Evolutionary conservation across 2,797 vertebrate genomes (phyloP), one percentile per base, ranked within the genome.

Genomic region (Macroramphosus scolopax): DNA sequence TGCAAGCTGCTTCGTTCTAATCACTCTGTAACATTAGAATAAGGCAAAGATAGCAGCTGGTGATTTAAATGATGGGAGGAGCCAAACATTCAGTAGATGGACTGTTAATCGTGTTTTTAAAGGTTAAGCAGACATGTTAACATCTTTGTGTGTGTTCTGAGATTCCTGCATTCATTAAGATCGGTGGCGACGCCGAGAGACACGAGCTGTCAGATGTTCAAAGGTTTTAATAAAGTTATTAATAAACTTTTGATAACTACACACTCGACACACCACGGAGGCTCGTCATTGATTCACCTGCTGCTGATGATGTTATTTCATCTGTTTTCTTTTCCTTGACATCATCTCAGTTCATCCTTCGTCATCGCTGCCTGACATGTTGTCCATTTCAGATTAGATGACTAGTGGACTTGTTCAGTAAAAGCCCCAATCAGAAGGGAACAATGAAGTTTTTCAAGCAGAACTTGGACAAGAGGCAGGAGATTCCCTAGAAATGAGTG

Each of bases 1-100:
- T 59, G 40, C 59, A 64, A 91, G 85, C 81, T 84, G 61, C 71
- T 89, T 90, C 91, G n/a, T 92, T 86, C 77, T 90, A 89, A 90
- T 90, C 86, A 82, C 75, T 84, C 87, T 85, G 64, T 79, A 68
- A 76, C 68, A 81, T 75, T 72, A 77, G 58, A 79, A 79, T 61
- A 54, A 41, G 73, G 44, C 37, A 63, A 66, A 71, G 70, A 63
- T 56, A 73, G 55, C 59, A 76, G 66, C 45, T 32, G 55, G 48
- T 64, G 35, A 48, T 71, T 80, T 55, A 55, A 63, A 64, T 72
- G 66, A 58, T 72, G 57, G 56, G 72, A 78, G 65, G 65, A 80
- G 68, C 55, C 67, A 71, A 41, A 67, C 26, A 39, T 29, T 52
- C 58, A 59, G 29, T 34, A 56, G 17, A 51, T 41, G 44, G 51